Evolutionary conservation across 1,140 invertebrate species (phyloP).

Genomic region (Dendrolimus kikuchii): DNA sequence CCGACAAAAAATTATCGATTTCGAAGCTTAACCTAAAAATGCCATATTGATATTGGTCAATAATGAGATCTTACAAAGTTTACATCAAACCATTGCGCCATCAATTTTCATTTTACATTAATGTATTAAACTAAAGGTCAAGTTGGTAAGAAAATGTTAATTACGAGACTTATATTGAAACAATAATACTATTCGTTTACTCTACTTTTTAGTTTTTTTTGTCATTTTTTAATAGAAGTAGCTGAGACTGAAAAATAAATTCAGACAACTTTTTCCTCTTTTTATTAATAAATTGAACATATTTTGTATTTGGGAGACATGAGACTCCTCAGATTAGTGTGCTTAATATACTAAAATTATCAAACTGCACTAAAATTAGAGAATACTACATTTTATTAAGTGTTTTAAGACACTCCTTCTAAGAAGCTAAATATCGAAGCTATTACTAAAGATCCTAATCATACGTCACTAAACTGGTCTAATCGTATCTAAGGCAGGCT

Average conservation of each 20-base stretch:
- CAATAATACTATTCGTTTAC: conserved; percentile 50
- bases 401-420: conserved; percentile 28
- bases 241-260: conserved; percentile 30
- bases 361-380: conserved; percentile 32
- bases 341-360: conserved; percentile 28
- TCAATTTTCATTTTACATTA: conserved; percentile 45
- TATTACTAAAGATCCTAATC: conserved; percentile 27
- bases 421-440: conserved; percentile 40
- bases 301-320: neutral
- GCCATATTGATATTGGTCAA: conserved; percentile 70
- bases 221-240: conserved; percentile 25
- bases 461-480: conserved; percentile 35
- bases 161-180: conserved; percentile 49
- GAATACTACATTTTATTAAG: conserved; percentile 24
- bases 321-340: conserved; percentile 14
- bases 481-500: conserved; percentile 34
- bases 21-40: conserved; percentile 67
- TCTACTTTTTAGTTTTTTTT: conserved; percentile 36
- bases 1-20: conserved; percentile 25
- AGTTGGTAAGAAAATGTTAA: conserved; percentile 53
- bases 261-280: conserved; percentile 24
- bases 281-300: neutral
- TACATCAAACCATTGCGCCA: conserved; percentile 51
- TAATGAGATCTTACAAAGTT: conserved; percentile 68
- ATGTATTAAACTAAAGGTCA: conserved; percentile 47